phyloP scores from a whole-genome alignment of 37 sponge, comb jelly and placozoan species.

The Eunapius fragilis region DNA sequence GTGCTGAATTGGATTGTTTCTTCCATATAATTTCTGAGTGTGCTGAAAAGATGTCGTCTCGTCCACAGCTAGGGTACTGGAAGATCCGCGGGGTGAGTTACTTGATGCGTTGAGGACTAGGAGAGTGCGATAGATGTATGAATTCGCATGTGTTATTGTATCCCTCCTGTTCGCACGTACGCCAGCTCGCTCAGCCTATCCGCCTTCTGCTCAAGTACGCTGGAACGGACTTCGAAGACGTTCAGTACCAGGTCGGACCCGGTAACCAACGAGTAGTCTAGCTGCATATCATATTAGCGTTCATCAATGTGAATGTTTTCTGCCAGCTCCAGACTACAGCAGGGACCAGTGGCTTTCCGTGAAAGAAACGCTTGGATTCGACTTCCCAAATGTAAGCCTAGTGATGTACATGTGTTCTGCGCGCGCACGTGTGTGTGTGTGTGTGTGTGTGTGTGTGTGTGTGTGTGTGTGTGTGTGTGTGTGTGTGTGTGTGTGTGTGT shows the following conservation, averaged over 20 bases:
- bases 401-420: no score
- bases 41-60: background rate
- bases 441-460: background rate
- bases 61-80: constrained; percentile 83
- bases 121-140: no score
- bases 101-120: no score
- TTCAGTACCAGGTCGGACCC: constrained; percentile 51
- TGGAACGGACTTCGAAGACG: constrained; percentile 82
- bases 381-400: constrained; percentile 83
- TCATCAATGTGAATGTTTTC: background rate
- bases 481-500: background rate
- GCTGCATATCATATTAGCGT: no score
- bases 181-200: constrained; percentile 85
- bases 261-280: no score
- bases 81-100: constrained; percentile 88
- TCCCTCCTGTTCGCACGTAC: no score
- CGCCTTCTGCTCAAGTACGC: constrained; percentile 81
- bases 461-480: no score
- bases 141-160: no score
- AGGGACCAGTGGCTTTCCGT: constrained; percentile 64
- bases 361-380: constrained; percentile 76
- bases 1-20: no score
- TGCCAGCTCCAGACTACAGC: constrained; percentile 62
- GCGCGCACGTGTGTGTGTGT: no score
- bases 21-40: no score